A percentile compares a stretch with the other conserved stretches of the same genome.
Conservation (phyloP, 2,888 invertebrate genomes). For the Ariolimax columbianus region DNA sequence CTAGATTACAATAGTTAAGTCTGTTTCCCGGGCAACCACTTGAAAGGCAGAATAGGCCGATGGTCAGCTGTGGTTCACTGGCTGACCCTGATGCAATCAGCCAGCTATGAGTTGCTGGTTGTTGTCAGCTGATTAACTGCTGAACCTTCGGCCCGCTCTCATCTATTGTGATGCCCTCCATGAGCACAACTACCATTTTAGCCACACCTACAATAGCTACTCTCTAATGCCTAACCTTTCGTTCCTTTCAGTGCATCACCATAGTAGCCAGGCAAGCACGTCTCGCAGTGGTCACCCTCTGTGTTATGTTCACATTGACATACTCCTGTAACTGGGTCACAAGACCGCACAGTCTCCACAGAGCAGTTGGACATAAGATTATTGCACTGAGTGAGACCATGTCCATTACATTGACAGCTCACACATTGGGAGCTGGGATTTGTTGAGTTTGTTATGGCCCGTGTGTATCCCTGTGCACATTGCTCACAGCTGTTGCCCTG, state of each 20-base stretch:
- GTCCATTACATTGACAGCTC: conserved; percentile 93
- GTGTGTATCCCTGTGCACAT: conserved; percentile 35
- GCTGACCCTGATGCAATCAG: no score
- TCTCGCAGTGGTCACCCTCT: conserved; percentile 90
- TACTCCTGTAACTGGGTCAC: conserved; percentile 89
- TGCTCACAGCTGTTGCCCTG: conserved; percentile 44
- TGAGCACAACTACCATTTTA: no score
- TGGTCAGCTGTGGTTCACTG: no score
- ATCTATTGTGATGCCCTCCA: no score
- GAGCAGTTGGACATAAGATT: background rate
- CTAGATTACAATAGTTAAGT: no score
- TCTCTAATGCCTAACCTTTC: conserved; percentile 11
- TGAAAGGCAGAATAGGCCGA: no score
- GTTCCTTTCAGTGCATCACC: conserved; percentile 85
- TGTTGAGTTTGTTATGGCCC: conserved; percentile 1
- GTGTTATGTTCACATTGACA: conserved; percentile 96
- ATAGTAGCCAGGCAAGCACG: conserved; percentile 91
- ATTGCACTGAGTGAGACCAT: conserved; percentile 81
- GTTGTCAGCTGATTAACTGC: no score
- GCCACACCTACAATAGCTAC: background rate
- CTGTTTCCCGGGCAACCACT: no score
- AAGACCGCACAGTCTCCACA: conserved; percentile 80
- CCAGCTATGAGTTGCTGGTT: no score
- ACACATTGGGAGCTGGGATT: conserved; percentile 81
- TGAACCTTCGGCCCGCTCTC: no score